phyloP scores from a whole-genome alignment of 2,888 invertebrate species.

The Oligia fasciuncula region DNA sequence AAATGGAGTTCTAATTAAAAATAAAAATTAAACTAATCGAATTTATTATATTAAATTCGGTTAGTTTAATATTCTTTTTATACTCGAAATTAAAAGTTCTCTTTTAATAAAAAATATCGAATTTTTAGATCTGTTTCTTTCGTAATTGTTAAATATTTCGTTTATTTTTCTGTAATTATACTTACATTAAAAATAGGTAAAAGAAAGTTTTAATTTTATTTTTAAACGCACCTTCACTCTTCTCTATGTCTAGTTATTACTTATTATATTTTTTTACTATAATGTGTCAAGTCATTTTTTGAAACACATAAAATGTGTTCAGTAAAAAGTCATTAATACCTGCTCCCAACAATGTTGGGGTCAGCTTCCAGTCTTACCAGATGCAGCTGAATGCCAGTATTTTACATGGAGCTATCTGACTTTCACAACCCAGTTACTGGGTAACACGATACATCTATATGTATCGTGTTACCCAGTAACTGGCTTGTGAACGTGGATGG shows the following conservation, averaged over 20 bases:
- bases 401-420: not conserved
- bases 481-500: too few relatives aligned
- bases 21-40: slow-evolving; percentile 5
- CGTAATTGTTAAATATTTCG: slow-evolving; percentile 8
- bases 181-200: slow-evolving; percentile 10
- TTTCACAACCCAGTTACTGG: not conserved
- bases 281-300: not conserved
- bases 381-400: not conserved
- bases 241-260: not conserved
- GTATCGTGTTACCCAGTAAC: too few relatives aligned
- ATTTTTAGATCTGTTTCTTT: slow-evolving; percentile 32
- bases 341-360: not conserved
- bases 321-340: not conserved
- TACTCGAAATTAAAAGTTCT: not conserved
- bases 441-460: not conserved
- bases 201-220: slow-evolving; percentile 16
- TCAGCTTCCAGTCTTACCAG: not conserved
- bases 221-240: slow-evolving; percentile 9
- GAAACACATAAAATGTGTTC: slow-evolving; percentile 5
- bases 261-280: not conserved
- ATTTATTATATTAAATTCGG: slow-evolving; percentile 18
- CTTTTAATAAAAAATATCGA: slow-evolving; percentile 13
- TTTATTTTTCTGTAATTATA: slow-evolving; percentile 39
- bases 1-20: slow-evolving; percentile 6
- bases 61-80: slow-evolving; percentile 1